Evolutionary conservation across 2,113 vertebrate genomes (phyloP).

Genomic region (Psittacula cyanocephala): DNA sequence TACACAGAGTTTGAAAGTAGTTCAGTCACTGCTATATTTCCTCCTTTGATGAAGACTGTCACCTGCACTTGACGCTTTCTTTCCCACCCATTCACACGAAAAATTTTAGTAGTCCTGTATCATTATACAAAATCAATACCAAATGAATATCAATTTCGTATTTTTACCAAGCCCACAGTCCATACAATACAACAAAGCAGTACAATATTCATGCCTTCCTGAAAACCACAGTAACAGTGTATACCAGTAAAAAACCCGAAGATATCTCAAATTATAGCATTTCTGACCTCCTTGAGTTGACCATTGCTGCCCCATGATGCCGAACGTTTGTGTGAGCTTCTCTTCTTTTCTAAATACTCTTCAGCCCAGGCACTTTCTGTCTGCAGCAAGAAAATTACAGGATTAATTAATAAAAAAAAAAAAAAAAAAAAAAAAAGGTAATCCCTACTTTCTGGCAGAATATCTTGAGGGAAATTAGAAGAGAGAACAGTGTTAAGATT

Average conservation of each 20-base stretch:
- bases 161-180: background rate
- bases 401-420: background rate
- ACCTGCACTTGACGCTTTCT: background rate
- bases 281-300: constrained; percentile 95
- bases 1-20: background rate
- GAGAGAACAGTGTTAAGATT: background rate
- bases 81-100: background rate
- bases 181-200: background rate
- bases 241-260: background rate
- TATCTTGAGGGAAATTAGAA: background rate
- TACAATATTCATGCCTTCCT: background rate
- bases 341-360: constrained; percentile 91
- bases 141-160: background rate
- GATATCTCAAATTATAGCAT: background rate
- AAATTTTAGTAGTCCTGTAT: background rate
- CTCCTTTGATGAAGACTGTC: background rate
- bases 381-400: constrained; percentile 65
- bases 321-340: constrained; percentile 92
- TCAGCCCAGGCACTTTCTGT: constrained; percentile 97
- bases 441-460: background rate
- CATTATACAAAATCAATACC: background rate
- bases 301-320: constrained; percentile 98
- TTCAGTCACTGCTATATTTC: background rate
- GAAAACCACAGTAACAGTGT: background rate
- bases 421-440: background rate